Evolutionary conservation across 2,797 vertebrate species (phyloP), one percentile per base, ranked within the genome.

Genomic region (Arnoldichthys spilopterus): DNA sequence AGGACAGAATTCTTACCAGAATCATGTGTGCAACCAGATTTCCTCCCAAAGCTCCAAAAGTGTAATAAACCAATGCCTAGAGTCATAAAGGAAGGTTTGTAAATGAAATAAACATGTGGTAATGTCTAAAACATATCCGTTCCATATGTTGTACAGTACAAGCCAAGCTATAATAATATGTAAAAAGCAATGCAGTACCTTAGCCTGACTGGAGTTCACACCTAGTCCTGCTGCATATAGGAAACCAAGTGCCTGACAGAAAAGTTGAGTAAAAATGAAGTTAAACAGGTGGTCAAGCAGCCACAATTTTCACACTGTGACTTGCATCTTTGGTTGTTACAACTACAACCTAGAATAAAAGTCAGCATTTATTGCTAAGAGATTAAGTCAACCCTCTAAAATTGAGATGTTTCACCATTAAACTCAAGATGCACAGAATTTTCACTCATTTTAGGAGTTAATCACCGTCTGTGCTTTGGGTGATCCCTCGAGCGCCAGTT

Each of bases 201-300:
- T 99, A 45, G 98, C 97, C 91, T 99, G 98, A 92, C 96, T 99
- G 8, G 98, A 99, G 90, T 98, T 98, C 62, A 99, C 96, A 79
- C 96, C 97, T 51, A 99, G 94, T 76, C 98, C 98, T 82, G 96
- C 96, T 18, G 98, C 97, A 76, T 98, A 99, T 0, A 99, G 90
- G 91, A 99, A 99, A 58, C 98, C 98, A 87, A 99, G 96, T 70
- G 96, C 98, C 98, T 99, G 24, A 59, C 0, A n/a, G 28, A 26
- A 16, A 22, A 34, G 4, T 6, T 9, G 4, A 4, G 2, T 34
- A 2, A 63, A 34, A 34, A 12, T 3, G 18, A 16, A 45, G 43
- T 26, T 24, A 68, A 30, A 24, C 20, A 13, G 5, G 28, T 66
- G 37, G 37, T 43, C n/a, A 66, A 66, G 26, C 34, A 43, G 4